A percentile compares a stretch with the other conserved stretches of the same genome.
Conservation (phyloP, 2,113 vertebrate species). For the Petromus typicus region DNA sequence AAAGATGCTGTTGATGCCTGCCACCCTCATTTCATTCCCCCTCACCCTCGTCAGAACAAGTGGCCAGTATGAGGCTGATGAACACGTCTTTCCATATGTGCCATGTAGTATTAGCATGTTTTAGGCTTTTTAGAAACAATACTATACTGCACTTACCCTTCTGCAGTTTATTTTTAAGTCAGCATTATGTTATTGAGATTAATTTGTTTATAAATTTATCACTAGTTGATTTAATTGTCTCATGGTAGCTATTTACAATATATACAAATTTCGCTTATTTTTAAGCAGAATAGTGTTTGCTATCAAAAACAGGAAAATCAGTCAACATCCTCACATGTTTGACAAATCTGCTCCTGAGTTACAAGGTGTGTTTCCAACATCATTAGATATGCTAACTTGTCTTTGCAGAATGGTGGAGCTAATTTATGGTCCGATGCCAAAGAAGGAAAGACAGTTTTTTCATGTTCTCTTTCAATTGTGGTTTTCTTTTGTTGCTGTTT, state of each 20-base stretch:
- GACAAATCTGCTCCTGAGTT: neutral
- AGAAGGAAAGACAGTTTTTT: neutral
- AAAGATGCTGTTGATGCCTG: slow-evolving; percentile 22
- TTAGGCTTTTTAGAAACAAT: neutral
- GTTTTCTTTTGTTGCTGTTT: neutral
- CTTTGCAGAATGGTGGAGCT: neutral
- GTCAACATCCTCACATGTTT: neutral
- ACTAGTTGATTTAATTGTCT: neutral
- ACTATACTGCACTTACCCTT: neutral
- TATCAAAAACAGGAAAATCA: neutral
- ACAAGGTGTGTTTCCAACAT: neutral
- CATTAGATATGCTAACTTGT: neutral
- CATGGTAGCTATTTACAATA: neutral
- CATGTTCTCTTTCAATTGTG: neutral
- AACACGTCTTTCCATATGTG: neutral
- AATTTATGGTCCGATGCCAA: neutral
- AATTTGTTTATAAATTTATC: neutral
- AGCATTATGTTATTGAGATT: neutral
- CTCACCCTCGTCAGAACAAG: neutral
- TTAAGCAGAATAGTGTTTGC: neutral
- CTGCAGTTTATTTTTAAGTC: neutral
- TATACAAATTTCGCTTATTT: neutral
- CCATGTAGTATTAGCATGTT: neutral
- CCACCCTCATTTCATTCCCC: neutral
- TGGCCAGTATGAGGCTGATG: neutral